Conservation (phyloP, 1,140 invertebrate genomes). For the Batillaria attramentaria region DNA sequence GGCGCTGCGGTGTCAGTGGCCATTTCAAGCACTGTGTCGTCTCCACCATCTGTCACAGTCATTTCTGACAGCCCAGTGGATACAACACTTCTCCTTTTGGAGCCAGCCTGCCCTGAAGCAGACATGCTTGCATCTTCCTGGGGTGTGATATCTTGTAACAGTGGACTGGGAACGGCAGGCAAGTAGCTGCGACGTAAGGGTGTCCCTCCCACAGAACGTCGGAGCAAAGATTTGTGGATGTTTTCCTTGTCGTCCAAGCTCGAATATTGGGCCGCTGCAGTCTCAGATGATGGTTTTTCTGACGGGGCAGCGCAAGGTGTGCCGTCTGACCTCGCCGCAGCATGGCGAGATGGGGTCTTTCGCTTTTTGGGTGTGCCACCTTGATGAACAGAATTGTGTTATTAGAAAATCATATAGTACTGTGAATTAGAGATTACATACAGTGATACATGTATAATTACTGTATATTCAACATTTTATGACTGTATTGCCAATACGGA, state of each 20-base stretch:
- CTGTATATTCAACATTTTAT: too few relatives aligned
- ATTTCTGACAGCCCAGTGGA: background rate
- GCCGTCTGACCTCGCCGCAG: background rate
- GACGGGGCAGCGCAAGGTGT: background rate
- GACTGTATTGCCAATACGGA: too few relatives aligned
- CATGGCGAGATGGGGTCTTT: background rate
- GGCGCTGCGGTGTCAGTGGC: background rate
- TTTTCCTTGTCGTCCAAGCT: conserved; percentile 31
- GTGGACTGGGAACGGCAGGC: conserved; percentile 60
- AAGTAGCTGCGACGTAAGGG: conserved; percentile 51
- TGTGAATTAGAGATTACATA: too few relatives aligned
- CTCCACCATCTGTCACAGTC: background rate
- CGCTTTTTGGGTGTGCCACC: background rate
- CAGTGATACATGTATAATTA: too few relatives aligned
- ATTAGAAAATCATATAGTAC: too few relatives aligned
- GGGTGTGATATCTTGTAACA: conserved; percentile 55
- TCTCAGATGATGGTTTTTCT: background rate
- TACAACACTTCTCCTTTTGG: background rate
- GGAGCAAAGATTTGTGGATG: background rate
- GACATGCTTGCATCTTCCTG: too few relatives aligned
- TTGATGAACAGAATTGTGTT: too few relatives aligned
- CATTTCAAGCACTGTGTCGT: background rate
- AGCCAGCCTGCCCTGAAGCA: background rate
- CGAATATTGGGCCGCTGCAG: background rate
- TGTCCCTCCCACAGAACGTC: background rate